Conservation (phyloP, 2,797 vertebrate species). For the Euphonia xanthogaster region DNA sequence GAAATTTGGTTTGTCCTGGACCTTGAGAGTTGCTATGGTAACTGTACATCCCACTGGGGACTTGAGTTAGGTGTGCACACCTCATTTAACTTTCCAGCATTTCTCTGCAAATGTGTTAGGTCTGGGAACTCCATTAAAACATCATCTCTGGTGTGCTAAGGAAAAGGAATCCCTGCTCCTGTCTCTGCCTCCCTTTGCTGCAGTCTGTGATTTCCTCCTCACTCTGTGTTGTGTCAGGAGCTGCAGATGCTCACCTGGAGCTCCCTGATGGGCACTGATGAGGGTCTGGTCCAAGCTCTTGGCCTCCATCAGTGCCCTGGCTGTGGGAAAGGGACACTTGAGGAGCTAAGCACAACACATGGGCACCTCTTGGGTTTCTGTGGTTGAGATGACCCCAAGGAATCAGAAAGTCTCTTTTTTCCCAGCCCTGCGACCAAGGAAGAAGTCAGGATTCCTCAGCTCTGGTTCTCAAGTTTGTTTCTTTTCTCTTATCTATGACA, state of each 20-base stretch:
- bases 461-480: too few relatives aligned
- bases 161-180: background rate
- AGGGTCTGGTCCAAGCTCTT: background rate
- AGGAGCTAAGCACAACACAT: rapidly evolving
- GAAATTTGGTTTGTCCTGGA: background rate
- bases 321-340: background rate
- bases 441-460: rapidly evolving
- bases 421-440: too few relatives aligned
- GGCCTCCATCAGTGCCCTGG: background rate
- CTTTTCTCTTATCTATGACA: too few relatives aligned
- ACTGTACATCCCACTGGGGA: background rate
- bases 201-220: background rate
- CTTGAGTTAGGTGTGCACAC: background rate
- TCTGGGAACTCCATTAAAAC: background rate
- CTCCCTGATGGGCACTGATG: background rate
- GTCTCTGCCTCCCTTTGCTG: background rate
- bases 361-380: too few relatives aligned
- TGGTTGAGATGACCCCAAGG: too few relatives aligned
- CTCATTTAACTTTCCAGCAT: background rate
- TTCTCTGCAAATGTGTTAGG: background rate
- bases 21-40: background rate
- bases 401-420: too few relatives aligned
- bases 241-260: background rate
- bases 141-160: background rate
- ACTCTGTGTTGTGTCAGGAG: rapidly evolving